Percentiles rank a stretch among this genome's conserved stretches.
phyloP scores from a whole-genome alignment of 2,888 invertebrate species.

The Tethea ocularis region DNA sequence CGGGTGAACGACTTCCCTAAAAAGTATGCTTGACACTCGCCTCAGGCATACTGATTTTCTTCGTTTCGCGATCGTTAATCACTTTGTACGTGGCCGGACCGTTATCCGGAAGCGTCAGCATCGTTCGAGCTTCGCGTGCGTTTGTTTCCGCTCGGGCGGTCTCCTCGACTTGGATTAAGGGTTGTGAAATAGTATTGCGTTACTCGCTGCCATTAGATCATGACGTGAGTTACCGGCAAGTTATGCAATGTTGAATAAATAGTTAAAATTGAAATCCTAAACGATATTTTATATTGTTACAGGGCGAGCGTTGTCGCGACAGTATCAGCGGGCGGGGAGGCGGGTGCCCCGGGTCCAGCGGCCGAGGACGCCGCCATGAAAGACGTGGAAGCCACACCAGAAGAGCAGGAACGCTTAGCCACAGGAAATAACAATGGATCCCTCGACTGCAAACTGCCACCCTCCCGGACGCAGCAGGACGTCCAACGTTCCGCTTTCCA shows the following conservation, averaged over 20 bases:
- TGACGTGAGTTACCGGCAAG: slow-evolving; percentile 67
- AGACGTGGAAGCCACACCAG: slow-evolving; percentile 78
- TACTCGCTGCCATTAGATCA: slow-evolving; percentile 39
- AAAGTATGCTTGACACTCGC: slow-evolving; percentile 52
- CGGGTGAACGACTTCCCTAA: slow-evolving; percentile 43
- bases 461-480: slow-evolving; percentile 66
- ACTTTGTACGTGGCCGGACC: slow-evolving; percentile 45
- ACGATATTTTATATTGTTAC: slow-evolving; percentile 57
- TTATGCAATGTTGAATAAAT: slow-evolving; percentile 12
- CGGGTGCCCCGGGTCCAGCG: slow-evolving; percentile 67
- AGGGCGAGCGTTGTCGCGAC: slow-evolving; percentile 68
- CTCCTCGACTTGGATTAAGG: slow-evolving; percentile 40
- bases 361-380: slow-evolving; percentile 75
- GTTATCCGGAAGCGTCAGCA: slow-evolving; percentile 60
- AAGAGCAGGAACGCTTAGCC: slow-evolving; percentile 78
- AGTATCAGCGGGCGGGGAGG: slow-evolving; percentile 67
- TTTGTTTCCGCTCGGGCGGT: slow-evolving; percentile 54
- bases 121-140: slow-evolving; percentile 58
- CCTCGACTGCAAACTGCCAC: slow-evolving; percentile 90
- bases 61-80: slow-evolving; percentile 50
- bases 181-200: slow-evolving; percentile 39
- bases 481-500: slow-evolving; percentile 88
- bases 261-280: slow-evolving; percentile 20
- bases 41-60: slow-evolving; percentile 37
- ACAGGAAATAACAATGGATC: slow-evolving; percentile 88